A percentile compares a stretch with the other conserved stretches of the same genome.
These are phyloP conservation scores for Epinotia brunnichana DNA, from an alignment of 2,888 invertebrate genomes.

Conservation along the genomic window DNA sequence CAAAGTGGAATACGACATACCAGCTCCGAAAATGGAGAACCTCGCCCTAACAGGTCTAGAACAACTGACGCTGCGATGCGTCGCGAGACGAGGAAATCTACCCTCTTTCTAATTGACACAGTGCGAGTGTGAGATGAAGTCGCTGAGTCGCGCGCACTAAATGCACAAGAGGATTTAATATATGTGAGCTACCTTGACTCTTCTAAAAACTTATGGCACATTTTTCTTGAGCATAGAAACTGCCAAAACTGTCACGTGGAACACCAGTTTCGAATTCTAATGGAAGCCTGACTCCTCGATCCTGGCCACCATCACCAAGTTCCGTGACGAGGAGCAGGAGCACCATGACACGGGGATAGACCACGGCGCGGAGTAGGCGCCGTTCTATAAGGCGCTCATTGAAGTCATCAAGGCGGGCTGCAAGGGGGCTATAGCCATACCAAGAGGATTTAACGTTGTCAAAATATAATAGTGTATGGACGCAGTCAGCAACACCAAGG, in stretches of 20 bases:
- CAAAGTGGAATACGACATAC: neutral
- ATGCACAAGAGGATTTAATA: no score
- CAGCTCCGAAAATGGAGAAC: neutral
- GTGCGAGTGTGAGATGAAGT: no score
- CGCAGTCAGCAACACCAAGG: no score
- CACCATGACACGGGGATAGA: conserved; percentile 98
- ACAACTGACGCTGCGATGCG: no score
- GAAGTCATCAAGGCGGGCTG: conserved; percentile 96
- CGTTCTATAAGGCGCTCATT: conserved; percentile 92
- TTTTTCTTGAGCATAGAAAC: conserved; percentile 96
- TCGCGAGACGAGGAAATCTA: no score
- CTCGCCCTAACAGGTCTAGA: neutral
- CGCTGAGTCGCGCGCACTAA: no score
- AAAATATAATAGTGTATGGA: no score
- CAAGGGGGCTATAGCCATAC: conserved; percentile 95
- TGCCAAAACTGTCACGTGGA: conserved; percentile 94
- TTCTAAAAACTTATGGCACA: no score
- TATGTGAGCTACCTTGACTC: no score
- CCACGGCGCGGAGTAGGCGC: conserved; percentile 97
- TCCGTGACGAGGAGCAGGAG: conserved; percentile 98
- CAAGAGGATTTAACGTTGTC: conserved; percentile 87
- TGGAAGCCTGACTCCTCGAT: conserved; percentile 93
- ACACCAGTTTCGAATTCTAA: conserved; percentile 92
- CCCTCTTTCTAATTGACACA: no score
- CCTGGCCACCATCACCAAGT: conserved; percentile 91